Evolutionary conservation across 64 coral and sea anemone species (phyloP), one percentile per base, ranked within the genome.

Genomic region (Pachyseris speciosa): DNA sequence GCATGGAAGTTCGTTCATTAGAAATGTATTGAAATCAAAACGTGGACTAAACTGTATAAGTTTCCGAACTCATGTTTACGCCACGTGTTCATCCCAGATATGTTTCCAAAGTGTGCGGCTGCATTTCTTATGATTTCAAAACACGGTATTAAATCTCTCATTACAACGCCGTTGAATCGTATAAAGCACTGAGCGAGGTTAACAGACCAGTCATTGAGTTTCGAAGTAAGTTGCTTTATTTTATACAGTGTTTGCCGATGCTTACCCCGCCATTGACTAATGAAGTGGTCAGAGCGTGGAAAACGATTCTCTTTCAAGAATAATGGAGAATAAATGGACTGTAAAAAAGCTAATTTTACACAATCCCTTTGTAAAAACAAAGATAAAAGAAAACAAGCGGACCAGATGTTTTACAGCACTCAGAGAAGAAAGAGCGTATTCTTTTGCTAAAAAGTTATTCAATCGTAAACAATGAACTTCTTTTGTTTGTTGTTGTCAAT

Each of bases 401-500:
- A 76, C 43, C 73, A 76, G 73, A 51, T 76, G 73, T 76, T 17
- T 33, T 16, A 25, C 42, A 49, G 44, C 22, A 7, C 58, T 25
- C 58, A 48, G 20, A 17, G 25, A 50, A 24, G 15, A 34, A 76
- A 76, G 28, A 30, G 43, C 20, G 28, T 50, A 16, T 50, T 76
- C 22, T 76, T 72, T 40, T 19, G 39, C 20, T 25, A 30, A 50
- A 50, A 24, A 76, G 47, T 50, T 25, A 76, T 50, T 76, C 43
- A 31, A 16, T 47, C 26, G 50, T 47, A 17, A 48, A 76, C 73
- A 50, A 10, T 32, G 16, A 31, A 25, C 10, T 76, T 50, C 22
- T 44, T 76, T 48, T 76, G 73, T 49, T 76, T 49, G 47, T n/a
- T n/a, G n/a, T n/a, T n/a, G n/a, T n/a, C n/a, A n/a, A n/a, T 61